These are phyloP conservation scores for Monochamus saltuarius DNA, from an alignment of 1,140 invertebrate species.

Conservation along the genomic window DNA sequence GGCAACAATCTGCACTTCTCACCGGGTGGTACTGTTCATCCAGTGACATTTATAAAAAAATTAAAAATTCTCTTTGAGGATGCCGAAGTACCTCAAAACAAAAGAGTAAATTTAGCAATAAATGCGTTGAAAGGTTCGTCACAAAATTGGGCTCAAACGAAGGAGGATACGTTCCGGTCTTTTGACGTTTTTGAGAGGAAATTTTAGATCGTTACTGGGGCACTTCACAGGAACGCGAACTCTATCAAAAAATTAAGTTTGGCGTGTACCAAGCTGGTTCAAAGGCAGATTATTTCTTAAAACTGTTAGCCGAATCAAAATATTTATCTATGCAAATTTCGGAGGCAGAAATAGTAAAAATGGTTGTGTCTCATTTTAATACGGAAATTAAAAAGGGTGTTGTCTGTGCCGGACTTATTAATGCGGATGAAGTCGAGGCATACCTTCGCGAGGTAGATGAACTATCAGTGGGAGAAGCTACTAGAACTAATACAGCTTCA, in stretches of 20 bases:
- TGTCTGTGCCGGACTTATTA: neutral
- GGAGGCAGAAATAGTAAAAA: neutral
- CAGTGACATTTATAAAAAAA: no score
- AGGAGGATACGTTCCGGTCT: no score
- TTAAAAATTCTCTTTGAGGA: no score
- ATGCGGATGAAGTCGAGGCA: conserved; percentile 4
- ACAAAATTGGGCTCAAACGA: no score
- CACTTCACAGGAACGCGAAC: neutral
- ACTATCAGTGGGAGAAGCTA: neutral
- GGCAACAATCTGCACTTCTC: no score
- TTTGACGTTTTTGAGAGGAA: no score
- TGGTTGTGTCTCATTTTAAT: conserved; percentile 1
- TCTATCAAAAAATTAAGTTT: conserved; percentile 2
- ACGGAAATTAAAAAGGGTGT: neutral
- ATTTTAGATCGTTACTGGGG: no score
- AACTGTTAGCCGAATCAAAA: neutral
- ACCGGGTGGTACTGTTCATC: no score
- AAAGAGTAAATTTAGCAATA: no score
- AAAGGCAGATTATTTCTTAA: conserved; percentile 7
- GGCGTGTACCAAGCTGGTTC: neutral
- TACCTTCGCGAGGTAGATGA: conserved; percentile 1
- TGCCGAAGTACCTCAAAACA: no score
- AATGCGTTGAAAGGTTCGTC: no score
- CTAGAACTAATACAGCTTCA: neutral
- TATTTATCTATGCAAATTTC: conserved; percentile 1